Evolutionary conservation across 2,888 invertebrate species (phyloP).

Genomic region (Gryllus longicercus): DNA sequence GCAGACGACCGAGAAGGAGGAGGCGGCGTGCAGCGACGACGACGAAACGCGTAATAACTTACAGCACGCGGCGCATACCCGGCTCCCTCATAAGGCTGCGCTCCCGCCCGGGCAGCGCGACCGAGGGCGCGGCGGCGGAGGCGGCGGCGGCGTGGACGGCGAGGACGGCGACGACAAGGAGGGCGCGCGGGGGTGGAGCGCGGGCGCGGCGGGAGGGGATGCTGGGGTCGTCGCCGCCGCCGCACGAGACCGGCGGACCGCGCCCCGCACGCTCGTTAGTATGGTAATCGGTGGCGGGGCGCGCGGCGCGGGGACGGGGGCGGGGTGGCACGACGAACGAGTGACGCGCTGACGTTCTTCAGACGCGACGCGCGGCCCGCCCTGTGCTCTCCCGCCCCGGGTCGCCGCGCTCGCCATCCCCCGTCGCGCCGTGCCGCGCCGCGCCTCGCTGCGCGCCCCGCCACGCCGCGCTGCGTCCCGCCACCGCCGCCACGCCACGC

Average conservation of each 20-base stretch:
- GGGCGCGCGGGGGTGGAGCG: neutral
- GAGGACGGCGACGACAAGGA: neutral
- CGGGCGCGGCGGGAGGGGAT: neutral
- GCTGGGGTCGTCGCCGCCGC: neutral
- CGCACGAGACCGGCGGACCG: neutral
- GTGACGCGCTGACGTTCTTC: slow-evolving; percentile 9
- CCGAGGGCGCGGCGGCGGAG: neutral
- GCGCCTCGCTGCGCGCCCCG: neutral
- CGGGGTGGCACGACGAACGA: neutral
- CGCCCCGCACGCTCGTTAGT: slow-evolving; percentile 9
- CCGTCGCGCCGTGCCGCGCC: neutral
- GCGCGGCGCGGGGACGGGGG: neutral
- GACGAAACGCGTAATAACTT: slow-evolving; percentile 17
- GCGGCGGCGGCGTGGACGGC: neutral
- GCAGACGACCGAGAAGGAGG: neutral
- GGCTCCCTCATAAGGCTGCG: neutral
- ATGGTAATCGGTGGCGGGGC: neutral
- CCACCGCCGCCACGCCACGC: neutral
- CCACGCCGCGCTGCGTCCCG: neutral
- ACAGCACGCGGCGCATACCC: slow-evolving; percentile 5
- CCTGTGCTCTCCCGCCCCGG: neutral
- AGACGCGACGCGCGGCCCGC: neutral
- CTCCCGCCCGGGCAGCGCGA: neutral
- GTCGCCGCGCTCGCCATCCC: neutral
- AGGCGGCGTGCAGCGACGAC: neutral